Conservation (phyloP, 1,140 invertebrate genomes). For the Trachelipus rathkii region DNA sequence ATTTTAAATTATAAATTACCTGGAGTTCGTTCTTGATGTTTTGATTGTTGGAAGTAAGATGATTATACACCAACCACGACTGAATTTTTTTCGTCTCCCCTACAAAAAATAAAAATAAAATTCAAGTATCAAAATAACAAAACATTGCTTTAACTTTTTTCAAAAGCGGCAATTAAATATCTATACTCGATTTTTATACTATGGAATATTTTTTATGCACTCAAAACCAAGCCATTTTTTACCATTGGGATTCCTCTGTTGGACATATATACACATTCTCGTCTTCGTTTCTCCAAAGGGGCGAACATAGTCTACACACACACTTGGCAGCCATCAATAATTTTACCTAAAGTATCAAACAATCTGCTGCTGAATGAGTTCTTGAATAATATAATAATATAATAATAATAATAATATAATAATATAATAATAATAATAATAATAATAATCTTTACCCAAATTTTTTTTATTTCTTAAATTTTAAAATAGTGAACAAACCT, state of each 20-base stretch:
- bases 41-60: not conserved
- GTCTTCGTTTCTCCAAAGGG: conserved; percentile 21
- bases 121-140: too few species aligned
- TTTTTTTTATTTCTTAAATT: too few species aligned
- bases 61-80: conserved; percentile 26
- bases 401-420: too few species aligned
- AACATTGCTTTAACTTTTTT: too few species aligned
- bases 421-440: too few species aligned
- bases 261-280: conserved; percentile 26
- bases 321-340: conserved; percentile 25
- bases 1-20: not conserved
- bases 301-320: conserved; percentile 21
- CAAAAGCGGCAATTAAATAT: too few species aligned
- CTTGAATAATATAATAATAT: not conserved
- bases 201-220: not conserved
- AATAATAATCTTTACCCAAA: too few species aligned
- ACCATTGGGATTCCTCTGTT: conserved; percentile 35
- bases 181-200: too few species aligned
- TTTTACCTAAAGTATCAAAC: conserved; percentile 9
- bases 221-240: not conserved
- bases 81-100: conserved; percentile 28
- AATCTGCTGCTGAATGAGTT: conserved; percentile 27
- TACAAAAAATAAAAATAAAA: not conserved
- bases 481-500: too few species aligned
- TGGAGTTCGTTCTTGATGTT: not conserved